Evolutionary conservation across 1,140 invertebrate species (phyloP), one percentile per base, ranked within the genome.

Genomic region (Zaprionus lachaisei): DNA sequence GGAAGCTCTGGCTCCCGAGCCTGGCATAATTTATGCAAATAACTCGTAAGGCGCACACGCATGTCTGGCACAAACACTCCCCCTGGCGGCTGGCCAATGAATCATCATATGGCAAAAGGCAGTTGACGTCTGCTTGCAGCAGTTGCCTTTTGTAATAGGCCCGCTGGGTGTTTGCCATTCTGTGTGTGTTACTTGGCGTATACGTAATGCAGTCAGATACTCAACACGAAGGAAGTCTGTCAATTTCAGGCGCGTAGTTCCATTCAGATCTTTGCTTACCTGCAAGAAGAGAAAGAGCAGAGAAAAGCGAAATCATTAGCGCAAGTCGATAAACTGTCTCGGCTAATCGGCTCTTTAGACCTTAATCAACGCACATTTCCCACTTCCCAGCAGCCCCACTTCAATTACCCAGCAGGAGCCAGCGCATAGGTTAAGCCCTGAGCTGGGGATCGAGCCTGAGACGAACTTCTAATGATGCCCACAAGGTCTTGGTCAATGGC

Each of bases 81-180:
- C 51, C 41, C 72, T 61, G 17, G 51, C 41, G 76, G 60, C 65
- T 47, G 41, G 44, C 67, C 85, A 79, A 85, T 85, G 83, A 85
- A 86, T 85, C 83, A 87, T 86, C 83, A 83, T 87, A 83, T 77
- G 80, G 67, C 76, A 73, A 71, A 82, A 79, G 77, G 72, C 83
- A 87, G 72, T 86, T 80, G 83, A 85, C 60, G 71, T 67, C n/a
- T 14, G 37, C 37, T 38, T 22, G 12, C 51, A 64, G 64, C 24
- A 58, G 83, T 47, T 47, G 41, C 41, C 71, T 67, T 60, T 85
- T 76, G 64, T 79, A 86, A 85, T 79, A 77, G 79, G 80, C 62
- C 83, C 82, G 66, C 67, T 66, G 76, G 83, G 83, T 70, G 51
- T 71, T 79, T 57, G 49, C 28, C 64, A 37, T 60, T 71, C 57